Conservation (phyloP, 2,888 invertebrate species). For the Scaptomyza reducta region DNA sequence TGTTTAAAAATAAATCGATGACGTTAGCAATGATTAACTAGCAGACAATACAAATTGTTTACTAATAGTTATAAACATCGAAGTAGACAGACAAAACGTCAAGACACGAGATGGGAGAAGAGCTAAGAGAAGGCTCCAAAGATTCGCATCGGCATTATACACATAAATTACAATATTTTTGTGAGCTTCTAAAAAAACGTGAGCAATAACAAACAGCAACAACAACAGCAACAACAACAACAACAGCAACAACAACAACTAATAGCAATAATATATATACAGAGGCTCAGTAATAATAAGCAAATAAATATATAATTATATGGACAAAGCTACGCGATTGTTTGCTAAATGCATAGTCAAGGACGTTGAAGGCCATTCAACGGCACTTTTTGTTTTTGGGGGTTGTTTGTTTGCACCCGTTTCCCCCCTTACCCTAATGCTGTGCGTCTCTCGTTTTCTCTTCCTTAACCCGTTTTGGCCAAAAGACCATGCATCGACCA, state of each 20-base stretch:
- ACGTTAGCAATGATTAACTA: constrained; percentile 75
- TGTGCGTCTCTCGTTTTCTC: not conserved
- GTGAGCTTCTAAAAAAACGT: constrained; percentile 69
- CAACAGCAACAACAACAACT: constrained; percentile 20
- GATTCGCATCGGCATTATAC: constrained; percentile 76
- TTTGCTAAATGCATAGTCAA: constrained; percentile 62
- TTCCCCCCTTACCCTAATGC: not conserved
- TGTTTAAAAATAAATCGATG: constrained; percentile 75
- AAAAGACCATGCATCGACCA: constrained; percentile 16
- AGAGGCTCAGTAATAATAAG: constrained; percentile 69
- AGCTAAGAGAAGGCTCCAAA: constrained; percentile 40
- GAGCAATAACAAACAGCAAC: constrained; percentile 57
- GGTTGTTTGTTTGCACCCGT: constrained; percentile 50
- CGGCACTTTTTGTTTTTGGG: constrained; percentile 52
- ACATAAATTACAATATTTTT: constrained; percentile 79
- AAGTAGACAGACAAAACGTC: constrained; percentile 1
- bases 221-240: constrained; percentile 38
- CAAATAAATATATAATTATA: constrained; percentile 76
- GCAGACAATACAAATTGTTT: constrained; percentile 77
- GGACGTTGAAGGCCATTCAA: constrained; percentile 79
- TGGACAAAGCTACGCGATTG: constrained; percentile 47
- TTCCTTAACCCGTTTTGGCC: constrained; percentile 17
- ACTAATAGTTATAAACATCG: constrained; percentile 57
- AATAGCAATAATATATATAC: constrained; percentile 26
- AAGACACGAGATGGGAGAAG: not conserved